Percentiles rank a stretch among this genome's conserved stretches.
These are phyloP conservation scores for Abramis brama DNA, from an alignment of 2,113 vertebrate genomes.

Conservation along the genomic window DNA sequence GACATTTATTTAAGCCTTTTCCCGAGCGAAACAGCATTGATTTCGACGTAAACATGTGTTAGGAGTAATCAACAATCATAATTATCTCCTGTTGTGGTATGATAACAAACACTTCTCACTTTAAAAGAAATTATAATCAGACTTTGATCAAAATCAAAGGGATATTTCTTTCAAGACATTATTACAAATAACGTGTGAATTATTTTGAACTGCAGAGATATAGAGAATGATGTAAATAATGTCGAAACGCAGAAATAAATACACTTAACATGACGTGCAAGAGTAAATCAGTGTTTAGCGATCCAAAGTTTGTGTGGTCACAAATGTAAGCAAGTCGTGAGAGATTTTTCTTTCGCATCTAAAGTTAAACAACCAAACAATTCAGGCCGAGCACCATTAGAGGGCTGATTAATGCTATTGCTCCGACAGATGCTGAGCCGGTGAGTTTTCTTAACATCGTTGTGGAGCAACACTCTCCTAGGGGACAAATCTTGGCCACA, in stretches of 20 bases:
- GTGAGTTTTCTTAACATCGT: slow-evolving; percentile 11
- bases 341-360: slow-evolving; percentile 38
- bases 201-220: not conserved
- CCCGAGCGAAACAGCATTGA: not conserved
- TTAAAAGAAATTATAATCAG: slow-evolving; percentile 40
- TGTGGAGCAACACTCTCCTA: not conserved
- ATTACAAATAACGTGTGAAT: slow-evolving; percentile 30
- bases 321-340: slow-evolving; percentile 26
- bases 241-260: slow-evolving; percentile 23
- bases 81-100: slow-evolving; percentile 12
- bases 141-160: slow-evolving; percentile 39
- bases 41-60: slow-evolving; percentile 24
- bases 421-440: slow-evolving; percentile 3
- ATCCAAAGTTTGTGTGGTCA: slow-evolving; percentile 9
- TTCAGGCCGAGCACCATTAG: slow-evolving; percentile 6
- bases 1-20: slow-evolving; percentile 13
- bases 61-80: slow-evolving; percentile 5
- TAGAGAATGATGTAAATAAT: slow-evolving; percentile 19
- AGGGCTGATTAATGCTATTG: slow-evolving; percentile 17
- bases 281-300: slow-evolving; percentile 32
- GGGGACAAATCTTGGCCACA: not conserved
- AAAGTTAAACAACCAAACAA: slow-evolving; percentile 28
- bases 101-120: slow-evolving; percentile 20
- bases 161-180: slow-evolving; percentile 5
- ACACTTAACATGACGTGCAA: not conserved